Evolutionary conservation across 1,140 invertebrate genomes (phyloP).

Genomic region (Brachionus calyciflorus): DNA sequence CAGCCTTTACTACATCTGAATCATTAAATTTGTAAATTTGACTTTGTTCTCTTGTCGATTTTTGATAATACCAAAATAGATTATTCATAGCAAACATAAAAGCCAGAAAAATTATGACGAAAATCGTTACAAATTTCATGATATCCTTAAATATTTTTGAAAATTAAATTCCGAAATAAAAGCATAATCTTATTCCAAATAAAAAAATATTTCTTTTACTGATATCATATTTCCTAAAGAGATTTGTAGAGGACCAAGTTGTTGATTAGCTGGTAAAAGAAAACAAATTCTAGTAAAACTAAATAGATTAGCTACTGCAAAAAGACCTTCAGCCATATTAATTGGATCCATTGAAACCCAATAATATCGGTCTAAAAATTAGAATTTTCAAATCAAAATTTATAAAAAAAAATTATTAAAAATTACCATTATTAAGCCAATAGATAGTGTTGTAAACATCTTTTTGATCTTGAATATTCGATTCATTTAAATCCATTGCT

Average conservation of each 20-base stretch:
- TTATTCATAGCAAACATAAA: constrained; percentile 61
- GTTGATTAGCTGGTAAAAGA: constrained; percentile 61
- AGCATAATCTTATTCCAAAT: background rate
- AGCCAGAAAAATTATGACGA: constrained; percentile 56
- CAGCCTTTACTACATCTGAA: constrained; percentile 1
- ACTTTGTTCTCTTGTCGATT: constrained; percentile 52
- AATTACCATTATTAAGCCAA: constrained; percentile 46
- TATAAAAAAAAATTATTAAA: too few species aligned
- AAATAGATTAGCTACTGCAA: constrained; percentile 55
- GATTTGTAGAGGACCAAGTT: constrained; percentile 60
- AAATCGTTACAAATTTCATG: constrained; percentile 53
- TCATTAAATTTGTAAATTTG: background rate
- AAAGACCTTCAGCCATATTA: constrained; percentile 53
- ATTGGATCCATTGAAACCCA: constrained; percentile 54
- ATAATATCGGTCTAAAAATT: constrained; percentile 53
- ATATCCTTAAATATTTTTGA: constrained; percentile 53
- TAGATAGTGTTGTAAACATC: constrained; percentile 35
- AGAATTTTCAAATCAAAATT: background rate
- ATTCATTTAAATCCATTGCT: background rate
- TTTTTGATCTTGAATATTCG: constrained; percentile 23
- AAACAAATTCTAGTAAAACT: constrained; percentile 59
- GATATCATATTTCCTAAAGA: constrained; percentile 60
- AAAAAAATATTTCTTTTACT: too few species aligned
- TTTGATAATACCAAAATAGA: constrained; percentile 60
- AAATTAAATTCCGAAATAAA: background rate